Evolutionary conservation across 2,113 vertebrate species (phyloP).

Genomic region (Limanda limanda): DNA sequence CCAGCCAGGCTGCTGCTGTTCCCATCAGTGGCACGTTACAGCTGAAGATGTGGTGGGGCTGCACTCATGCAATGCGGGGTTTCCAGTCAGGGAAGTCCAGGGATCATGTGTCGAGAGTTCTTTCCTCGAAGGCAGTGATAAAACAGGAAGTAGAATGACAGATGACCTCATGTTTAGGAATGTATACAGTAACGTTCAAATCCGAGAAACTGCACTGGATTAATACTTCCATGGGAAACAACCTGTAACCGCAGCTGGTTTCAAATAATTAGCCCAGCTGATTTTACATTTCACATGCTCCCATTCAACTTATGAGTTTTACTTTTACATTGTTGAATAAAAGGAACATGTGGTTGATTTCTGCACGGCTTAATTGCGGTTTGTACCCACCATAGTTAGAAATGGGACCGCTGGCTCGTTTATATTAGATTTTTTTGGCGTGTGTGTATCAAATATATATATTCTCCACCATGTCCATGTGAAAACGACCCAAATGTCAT

Average conservation of each 20-base stretch:
- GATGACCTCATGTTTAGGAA: not conserved
- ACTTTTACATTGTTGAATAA: no score
- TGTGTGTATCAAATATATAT: not conserved
- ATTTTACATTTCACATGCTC: not conserved
- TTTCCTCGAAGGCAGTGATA: not conserved
- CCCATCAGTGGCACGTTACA: not conserved
- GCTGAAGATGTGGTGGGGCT: not conserved
- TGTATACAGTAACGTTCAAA: not conserved
- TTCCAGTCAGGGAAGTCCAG: constrained; percentile 58
- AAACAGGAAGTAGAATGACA: constrained; percentile 20
- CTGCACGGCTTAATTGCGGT: no score
- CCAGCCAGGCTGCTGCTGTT: not conserved
- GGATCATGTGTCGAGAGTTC: not conserved
- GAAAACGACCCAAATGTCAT: not conserved
- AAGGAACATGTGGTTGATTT: no score
- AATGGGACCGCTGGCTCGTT: no score
- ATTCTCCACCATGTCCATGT: not conserved
- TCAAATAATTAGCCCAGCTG: not conserved
- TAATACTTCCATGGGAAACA: not conserved
- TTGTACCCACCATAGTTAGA: no score
- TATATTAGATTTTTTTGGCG: not conserved
- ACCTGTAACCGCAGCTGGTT: not conserved
- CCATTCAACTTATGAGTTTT: no score
- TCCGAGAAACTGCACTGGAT: not conserved
- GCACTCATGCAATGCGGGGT: constrained; percentile 5